These are phyloP conservation scores for Crotalus tigris DNA, from an alignment of 2,113 vertebrate species.

Conservation along the genomic window DNA sequence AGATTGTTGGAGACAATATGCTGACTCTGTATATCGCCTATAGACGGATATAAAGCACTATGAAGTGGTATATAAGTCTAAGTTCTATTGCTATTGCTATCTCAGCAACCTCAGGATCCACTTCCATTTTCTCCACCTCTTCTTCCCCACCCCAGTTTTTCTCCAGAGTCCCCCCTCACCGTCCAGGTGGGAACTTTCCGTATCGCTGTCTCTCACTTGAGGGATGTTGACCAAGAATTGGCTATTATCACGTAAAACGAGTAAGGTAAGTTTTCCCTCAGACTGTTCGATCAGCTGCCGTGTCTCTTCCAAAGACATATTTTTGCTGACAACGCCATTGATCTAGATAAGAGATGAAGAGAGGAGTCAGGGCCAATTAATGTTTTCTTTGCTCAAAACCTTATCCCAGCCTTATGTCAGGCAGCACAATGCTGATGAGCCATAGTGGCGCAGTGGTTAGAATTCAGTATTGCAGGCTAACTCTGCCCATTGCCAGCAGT, in stretches of 20 bases:
- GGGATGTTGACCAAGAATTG: conserved; percentile 92
- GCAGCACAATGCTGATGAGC: neutral
- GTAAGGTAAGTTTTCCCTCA: conserved; percentile 83
- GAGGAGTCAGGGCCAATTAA: neutral
- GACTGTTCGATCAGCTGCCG: conserved; percentile 87
- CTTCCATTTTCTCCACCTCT: neutral
- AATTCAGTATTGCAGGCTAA: too few species aligned
- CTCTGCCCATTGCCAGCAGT: too few species aligned
- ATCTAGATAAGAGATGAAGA: conserved; percentile 71
- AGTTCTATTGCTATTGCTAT: neutral
- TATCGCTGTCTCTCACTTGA: conserved; percentile 77
- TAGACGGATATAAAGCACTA: neutral
- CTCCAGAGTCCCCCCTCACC: conserved; percentile 69
- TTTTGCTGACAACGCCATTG: conserved; percentile 88
- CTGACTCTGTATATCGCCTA: neutral
- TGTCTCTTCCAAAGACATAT: conserved; percentile 90
- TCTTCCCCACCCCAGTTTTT: neutral
- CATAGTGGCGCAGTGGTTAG: too few species aligned
- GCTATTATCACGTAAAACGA: conserved; percentile 81
- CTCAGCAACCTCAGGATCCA: neutral
- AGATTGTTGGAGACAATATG: too few species aligned
- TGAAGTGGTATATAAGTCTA: too few species aligned
- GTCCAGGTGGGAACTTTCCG: conserved; percentile 83
- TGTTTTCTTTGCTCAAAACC: neutral
- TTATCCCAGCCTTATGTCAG: neutral